Percentiles rank a stretch among this genome's conserved stretches.
Conservation (phyloP, 2,888 invertebrate genomes). For the Pammene aurita region DNA sequence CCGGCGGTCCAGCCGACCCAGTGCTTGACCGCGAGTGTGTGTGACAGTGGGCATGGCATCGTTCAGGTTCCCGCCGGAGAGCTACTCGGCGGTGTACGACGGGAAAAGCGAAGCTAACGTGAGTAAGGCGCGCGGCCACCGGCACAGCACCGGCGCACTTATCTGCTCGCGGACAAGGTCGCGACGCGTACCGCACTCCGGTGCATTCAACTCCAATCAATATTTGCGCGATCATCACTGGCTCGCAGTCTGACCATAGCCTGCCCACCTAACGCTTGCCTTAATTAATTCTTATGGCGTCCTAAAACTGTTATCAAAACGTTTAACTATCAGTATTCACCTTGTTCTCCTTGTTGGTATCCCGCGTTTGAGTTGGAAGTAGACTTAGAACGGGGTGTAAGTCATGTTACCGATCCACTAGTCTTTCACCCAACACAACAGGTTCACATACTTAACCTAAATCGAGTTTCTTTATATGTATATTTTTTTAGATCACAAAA, state of each 20-base stretch:
- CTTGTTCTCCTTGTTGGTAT: too few species aligned
- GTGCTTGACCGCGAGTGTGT: conserved; percentile 46
- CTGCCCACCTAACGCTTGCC: conserved; percentile 6
- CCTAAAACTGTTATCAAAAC: neutral
- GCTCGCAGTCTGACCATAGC: conserved; percentile 12
- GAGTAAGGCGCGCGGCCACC: conserved; percentile 61
- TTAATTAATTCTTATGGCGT: neutral
- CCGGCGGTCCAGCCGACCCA: conserved; percentile 50
- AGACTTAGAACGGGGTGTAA: too few species aligned
- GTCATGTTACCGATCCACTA: neutral
- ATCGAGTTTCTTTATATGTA: neutral
- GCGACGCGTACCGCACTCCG: conserved; percentile 53
- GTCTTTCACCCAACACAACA: neutral
- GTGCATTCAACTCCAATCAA: conserved; percentile 75
- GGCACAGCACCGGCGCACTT: conserved; percentile 56
- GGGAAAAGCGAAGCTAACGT: conserved; percentile 66
- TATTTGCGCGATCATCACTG: conserved; percentile 48
- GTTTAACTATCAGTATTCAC: too few species aligned
- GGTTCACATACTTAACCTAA: neutral
- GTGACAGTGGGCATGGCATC: conserved; percentile 61
- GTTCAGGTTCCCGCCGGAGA: conserved; percentile 76
- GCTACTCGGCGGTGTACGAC: conserved; percentile 72
- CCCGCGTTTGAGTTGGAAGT: too few species aligned
- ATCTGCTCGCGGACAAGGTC: conserved; percentile 68
- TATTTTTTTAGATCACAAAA: neutral